These are phyloP conservation scores for Gerris buenoi DNA, from an alignment of 1,140 invertebrate genomes.

Conservation along the genomic window DNA sequence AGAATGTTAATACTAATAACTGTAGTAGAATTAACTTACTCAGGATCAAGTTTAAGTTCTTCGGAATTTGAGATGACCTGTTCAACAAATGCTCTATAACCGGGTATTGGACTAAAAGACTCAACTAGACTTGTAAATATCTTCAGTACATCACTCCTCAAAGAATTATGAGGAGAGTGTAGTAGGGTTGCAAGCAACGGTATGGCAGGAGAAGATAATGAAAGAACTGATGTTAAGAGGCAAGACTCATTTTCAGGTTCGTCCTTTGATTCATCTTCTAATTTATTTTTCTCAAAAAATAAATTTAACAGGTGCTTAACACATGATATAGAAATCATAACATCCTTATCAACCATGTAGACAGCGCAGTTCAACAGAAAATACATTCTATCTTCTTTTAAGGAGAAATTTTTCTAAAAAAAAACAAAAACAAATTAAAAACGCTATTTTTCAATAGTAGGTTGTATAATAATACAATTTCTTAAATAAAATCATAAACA, in stretches of 20 bases:
- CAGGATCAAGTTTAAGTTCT: conserved; percentile 44
- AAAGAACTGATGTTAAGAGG: background rate
- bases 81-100: conserved; percentile 15
- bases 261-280: no score
- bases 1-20: no score
- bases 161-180: conserved; percentile 11
- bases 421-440: background rate
- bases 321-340: no score
- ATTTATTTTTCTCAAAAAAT: no score
- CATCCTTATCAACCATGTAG: background rate
- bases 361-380: background rate
- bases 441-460: no score
- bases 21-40: conserved; percentile 33
- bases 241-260: no score
- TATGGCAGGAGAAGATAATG: conserved; percentile 18
- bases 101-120: conserved; percentile 13
- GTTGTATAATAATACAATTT: no score
- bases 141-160: conserved; percentile 10
- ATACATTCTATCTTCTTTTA: background rate
- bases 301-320: no score
- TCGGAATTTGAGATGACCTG: conserved; percentile 17
- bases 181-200: conserved; percentile 29
- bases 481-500: no score
- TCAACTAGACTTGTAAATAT: conserved; percentile 10
- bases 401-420: background rate